Conservation (phyloP, 2,113 vertebrate genomes). For the Raja brachyura region DNA sequence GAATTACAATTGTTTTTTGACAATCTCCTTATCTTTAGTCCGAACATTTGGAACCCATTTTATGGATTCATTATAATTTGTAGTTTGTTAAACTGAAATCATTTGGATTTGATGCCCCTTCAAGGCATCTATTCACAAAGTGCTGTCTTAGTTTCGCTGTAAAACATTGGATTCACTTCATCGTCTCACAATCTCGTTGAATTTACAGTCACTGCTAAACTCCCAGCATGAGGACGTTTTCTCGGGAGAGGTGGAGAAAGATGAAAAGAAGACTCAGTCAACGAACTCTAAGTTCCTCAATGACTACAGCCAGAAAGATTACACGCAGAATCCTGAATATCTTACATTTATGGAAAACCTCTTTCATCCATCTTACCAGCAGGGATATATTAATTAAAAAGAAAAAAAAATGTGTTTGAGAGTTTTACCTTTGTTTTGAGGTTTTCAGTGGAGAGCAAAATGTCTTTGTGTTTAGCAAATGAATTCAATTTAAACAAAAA, state of each 20-base stretch:
- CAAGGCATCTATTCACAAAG: not conserved
- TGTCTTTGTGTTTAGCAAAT: slow-evolving; percentile 18
- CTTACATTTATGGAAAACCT: slow-evolving; percentile 78
- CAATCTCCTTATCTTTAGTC: not conserved
- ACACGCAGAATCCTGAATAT: slow-evolving; percentile 59
- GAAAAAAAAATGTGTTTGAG: not conserved
- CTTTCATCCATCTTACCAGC: slow-evolving; percentile 67
- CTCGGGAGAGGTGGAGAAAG: slow-evolving; percentile 62
- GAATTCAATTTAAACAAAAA: slow-evolving; percentile 28
- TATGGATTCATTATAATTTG: not conserved
- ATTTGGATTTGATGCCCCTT: not conserved
- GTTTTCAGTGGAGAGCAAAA: slow-evolving; percentile 32
- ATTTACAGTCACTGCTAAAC: slow-evolving; percentile 62
- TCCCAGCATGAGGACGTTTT: slow-evolving; percentile 55
- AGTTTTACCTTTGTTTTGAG: slow-evolving; percentile 37
- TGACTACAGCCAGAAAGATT: slow-evolving; percentile 46
- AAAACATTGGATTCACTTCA: no score
- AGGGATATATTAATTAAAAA: slow-evolving; percentile 21
- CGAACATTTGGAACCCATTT: not conserved
- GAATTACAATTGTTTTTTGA: not conserved
- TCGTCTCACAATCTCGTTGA: not conserved
- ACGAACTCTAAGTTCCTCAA: slow-evolving; percentile 43
- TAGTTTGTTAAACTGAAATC: slow-evolving; percentile 26
- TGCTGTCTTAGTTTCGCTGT: not conserved
- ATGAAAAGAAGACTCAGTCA: slow-evolving; percentile 78